Base-by-base conservation (phyloP, 2,888 invertebrate species). In the Cactoblastis cactorum region DNA sequence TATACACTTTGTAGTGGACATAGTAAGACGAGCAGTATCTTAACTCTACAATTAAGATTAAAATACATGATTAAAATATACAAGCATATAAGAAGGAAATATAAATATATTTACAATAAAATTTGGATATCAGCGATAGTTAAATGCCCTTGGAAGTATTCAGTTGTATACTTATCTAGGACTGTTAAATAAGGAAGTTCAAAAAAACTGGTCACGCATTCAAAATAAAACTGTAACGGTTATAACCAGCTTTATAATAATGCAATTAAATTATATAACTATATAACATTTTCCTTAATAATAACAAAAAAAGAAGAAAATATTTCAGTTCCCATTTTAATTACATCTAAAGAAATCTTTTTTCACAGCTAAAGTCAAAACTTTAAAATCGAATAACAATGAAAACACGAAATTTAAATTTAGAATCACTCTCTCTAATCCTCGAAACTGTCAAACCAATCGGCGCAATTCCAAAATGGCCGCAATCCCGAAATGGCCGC, bases 381-480 rank as follows among this genome's bases (percentile, higher is more conserved):
- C 15, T 11, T 43, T 15, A 43, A 43, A 43, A 43, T 43, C 17
- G 9, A 12, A 24, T 4, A 43, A 43, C 28, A 43, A 28, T 43
- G 11, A 28, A 28, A 43, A 43, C 28, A 15, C 43, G 17, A 43
- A 43, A 41, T 22, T 12, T 28, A 32, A 53, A 52, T 55, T 53
- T 56, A 62, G 52, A 56, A 54, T 54, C 45, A 34, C 32, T 11
- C 3, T 12, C 34, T 12, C 33, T 45, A 9, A 34, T 33, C 18
- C 33, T 22, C 15, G 19, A 43, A 3, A 9, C 15, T 45, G 17
- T 15, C 15, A 61, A 66, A 61, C 64, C 69, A 63, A 46, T 58
- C 22, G 57, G 56, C 58, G 15, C 34, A 59, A 56, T 51, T 57
- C 61, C 58, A 74, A 71, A 45, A 73, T 75, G 71, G 69, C 71